Conservation (phyloP, 2,113 vertebrate species). For the Tricholaema leucomelas region DNA sequence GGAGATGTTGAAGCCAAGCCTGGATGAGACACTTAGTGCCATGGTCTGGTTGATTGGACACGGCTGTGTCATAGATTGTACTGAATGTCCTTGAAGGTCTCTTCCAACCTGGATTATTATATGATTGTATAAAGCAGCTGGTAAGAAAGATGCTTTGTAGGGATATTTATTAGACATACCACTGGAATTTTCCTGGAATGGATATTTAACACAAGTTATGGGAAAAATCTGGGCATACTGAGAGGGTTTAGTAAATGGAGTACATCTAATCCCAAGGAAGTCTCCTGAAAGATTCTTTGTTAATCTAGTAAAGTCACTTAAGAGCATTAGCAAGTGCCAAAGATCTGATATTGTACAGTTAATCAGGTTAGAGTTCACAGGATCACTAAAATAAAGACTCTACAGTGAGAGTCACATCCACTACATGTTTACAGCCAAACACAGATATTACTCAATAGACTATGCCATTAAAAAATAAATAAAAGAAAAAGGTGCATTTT, state of each 20-base stretch:
- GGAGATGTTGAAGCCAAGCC: too few species aligned
- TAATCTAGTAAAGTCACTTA: neutral
- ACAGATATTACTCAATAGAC: neutral
- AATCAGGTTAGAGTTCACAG: neutral
- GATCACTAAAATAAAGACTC: neutral
- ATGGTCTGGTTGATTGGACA: too few species aligned
- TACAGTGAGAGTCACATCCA: neutral
- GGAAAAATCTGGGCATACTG: neutral
- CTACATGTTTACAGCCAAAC: neutral
- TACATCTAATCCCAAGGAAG: neutral
- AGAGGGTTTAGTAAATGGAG: neutral
- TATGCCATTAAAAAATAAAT: neutral
- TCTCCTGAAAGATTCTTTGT: neutral
- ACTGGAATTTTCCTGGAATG: neutral
- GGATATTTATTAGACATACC: neutral
- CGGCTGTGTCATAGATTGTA: too few species aligned
- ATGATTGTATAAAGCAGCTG: neutral
- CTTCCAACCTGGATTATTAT: too few species aligned
- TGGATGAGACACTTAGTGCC: too few species aligned
- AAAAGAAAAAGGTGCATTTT: neutral
- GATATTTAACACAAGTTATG: neutral
- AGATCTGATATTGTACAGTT: neutral
- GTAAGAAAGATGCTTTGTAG: neutral
- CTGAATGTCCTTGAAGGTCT: too few species aligned
- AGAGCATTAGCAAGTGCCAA: neutral